These are phyloP conservation scores for Chymomyza fuscimana DNA, from an alignment of 2,888 invertebrate species.

Conservation along the genomic window DNA sequence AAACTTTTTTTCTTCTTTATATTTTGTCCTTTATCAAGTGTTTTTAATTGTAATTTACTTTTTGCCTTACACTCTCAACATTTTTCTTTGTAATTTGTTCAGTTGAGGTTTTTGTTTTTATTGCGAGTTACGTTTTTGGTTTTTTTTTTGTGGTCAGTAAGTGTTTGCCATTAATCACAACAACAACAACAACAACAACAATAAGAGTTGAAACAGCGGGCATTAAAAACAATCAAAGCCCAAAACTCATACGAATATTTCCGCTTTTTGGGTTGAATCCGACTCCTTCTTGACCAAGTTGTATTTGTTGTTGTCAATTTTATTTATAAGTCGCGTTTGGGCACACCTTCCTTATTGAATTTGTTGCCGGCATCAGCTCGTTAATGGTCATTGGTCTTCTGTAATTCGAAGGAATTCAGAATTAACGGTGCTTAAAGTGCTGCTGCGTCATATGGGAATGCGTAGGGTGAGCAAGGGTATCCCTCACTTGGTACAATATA, in stretches of 20 bases:
- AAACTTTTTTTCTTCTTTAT: slow-evolving; percentile 11
- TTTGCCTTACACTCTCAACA: slow-evolving; percentile 70
- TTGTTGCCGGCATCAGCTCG: too few species aligned
- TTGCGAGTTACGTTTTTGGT: slow-evolving; percentile 26
- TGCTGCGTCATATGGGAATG: neutral
- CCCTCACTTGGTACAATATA: neutral
- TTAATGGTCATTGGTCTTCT: slow-evolving; percentile 28
- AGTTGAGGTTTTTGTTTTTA: slow-evolving; percentile 33
- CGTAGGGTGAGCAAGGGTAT: neutral
- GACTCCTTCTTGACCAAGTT: slow-evolving; percentile 4
- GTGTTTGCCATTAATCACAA: slow-evolving; percentile 76
- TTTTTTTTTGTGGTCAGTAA: slow-evolving; percentile 57
- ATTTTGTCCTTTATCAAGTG: slow-evolving; percentile 70
- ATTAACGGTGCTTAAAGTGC: slow-evolving; percentile 52
- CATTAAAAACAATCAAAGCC: slow-evolving; percentile 20
- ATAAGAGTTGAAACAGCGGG: slow-evolving; percentile 23
- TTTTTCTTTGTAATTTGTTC: slow-evolving; percentile 67
- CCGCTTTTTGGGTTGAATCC: slow-evolving; percentile 41
- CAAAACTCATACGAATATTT: slow-evolving; percentile 60
- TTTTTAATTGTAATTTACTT: slow-evolving; percentile 60
- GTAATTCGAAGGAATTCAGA: slow-evolving; percentile 16
- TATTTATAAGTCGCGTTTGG: slow-evolving; percentile 69
- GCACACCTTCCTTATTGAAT: slow-evolving; percentile 61
- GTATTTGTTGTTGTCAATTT: slow-evolving; percentile 63
- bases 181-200: slow-evolving; percentile 60